Evolutionary conservation across 92 coral and sea anemone genomes (phyloP).

Genomic region (Muricea muricata): DNA sequence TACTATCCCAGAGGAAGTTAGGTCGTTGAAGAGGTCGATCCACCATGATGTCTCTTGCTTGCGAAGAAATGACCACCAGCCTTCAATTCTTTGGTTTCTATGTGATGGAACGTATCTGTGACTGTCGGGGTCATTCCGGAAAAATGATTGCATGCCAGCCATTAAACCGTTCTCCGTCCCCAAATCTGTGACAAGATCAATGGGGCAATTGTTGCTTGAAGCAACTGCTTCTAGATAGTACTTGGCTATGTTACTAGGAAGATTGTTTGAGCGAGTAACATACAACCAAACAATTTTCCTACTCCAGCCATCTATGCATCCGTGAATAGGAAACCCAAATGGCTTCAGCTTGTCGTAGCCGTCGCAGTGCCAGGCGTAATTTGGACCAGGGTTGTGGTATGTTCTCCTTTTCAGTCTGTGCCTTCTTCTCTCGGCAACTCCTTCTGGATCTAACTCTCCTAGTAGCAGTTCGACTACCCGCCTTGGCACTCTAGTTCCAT

Average conservation of each 20-base stretch:
- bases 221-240: background rate
- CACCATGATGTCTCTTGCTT: background rate
- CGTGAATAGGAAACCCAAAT: slow-evolving; percentile 22
- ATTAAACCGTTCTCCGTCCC: background rate
- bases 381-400: slow-evolving; percentile 48
- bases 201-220: background rate
- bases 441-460: slow-evolving; percentile 41
- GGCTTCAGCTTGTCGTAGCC: slow-evolving; percentile 46
- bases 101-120: background rate
- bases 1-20: slow-evolving; percentile 32
- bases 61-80: slow-evolving; percentile 18
- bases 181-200: slow-evolving; percentile 1
- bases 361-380: slow-evolving; percentile 42
- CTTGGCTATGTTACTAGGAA: background rate
- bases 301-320: background rate
- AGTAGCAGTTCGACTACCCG: slow-evolving; percentile 22
- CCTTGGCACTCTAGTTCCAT: slow-evolving; percentile 50
- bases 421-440: slow-evolving; percentile 25
- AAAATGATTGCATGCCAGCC: slow-evolving; percentile 6
- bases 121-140: background rate
- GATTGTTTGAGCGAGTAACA: background rate
- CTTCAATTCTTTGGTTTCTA: background rate
- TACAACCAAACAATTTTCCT: background rate
- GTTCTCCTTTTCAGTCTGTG: slow-evolving; percentile 31
- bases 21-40: slow-evolving; percentile 22